Percentiles rank a stretch among this genome's conserved stretches.
phyloP scores from a whole-genome alignment of 2,113 vertebrate genomes.

The Neomonachus schauinslandi region DNA sequence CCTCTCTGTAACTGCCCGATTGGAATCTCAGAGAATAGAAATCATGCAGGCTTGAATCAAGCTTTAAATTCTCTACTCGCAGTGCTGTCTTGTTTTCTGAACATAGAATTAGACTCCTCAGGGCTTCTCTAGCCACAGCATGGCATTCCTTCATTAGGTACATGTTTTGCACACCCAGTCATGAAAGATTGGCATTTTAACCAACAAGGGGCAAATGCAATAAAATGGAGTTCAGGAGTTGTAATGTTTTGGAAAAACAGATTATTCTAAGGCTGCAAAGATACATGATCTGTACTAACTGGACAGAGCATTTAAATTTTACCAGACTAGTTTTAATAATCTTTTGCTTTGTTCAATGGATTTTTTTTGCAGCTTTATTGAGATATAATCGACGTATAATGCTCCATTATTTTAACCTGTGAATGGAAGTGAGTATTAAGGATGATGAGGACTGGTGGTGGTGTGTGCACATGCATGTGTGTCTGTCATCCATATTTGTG shows the following conservation, averaged over 20 bases:
- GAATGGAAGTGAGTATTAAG: conserved; percentile 31
- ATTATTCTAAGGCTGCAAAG: conserved; percentile 50
- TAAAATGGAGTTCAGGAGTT: conserved; percentile 37
- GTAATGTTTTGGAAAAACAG: conserved; percentile 45
- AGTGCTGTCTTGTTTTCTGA: conserved; percentile 44
- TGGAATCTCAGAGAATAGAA: conserved; percentile 50
- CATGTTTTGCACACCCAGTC: conserved; percentile 30
- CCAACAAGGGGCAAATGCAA: conserved; percentile 40
- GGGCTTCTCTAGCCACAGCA: conserved; percentile 12
- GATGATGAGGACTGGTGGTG: conserved; percentile 1
- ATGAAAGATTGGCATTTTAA: conserved; percentile 57
- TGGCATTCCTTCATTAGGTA: conserved; percentile 41
- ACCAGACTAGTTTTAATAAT: background rate
- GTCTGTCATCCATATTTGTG: background rate
- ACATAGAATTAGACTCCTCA: conserved; percentile 37
- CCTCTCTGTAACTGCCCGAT: background rate
- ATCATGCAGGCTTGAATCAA: conserved; percentile 42
- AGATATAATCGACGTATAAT: background rate
- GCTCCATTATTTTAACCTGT: conserved; percentile 36
- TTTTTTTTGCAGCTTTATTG: background rate
- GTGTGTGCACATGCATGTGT: background rate
- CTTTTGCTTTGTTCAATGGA: conserved; percentile 29
- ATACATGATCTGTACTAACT: conserved; percentile 13
- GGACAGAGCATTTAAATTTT: conserved; percentile 27
- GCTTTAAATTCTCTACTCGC: conserved; percentile 16